phyloP scores from a whole-genome alignment of 2,888 invertebrate genomes.

The Sturmia bella region DNA sequence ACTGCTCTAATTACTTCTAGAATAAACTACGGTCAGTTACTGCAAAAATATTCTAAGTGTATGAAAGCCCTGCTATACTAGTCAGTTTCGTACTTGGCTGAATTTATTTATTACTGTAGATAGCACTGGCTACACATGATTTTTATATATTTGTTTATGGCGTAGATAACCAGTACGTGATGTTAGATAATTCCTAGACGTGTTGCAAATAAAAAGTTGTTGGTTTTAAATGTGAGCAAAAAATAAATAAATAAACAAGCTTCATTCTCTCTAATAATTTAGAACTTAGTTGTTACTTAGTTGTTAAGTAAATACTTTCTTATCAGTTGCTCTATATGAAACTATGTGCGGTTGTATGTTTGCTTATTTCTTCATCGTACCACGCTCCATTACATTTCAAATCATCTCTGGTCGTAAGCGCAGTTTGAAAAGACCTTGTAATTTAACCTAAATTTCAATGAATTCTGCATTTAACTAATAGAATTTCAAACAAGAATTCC shows the following conservation, averaged over 20 bases:
- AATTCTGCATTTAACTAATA: constrained; percentile 21
- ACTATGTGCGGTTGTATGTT: not conserved
- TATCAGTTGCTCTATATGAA: constrained; percentile 18
- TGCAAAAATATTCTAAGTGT: no score
- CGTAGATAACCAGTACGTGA: constrained; percentile 30
- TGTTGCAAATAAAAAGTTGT: constrained; percentile 44
- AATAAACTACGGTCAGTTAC: no score
- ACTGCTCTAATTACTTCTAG: no score
- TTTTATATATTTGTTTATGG: constrained; percentile 24
- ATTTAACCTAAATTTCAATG: constrained; percentile 58
- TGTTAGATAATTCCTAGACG: constrained; percentile 35
- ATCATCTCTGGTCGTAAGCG: constrained; percentile 31
- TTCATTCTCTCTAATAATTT: constrained; percentile 19
- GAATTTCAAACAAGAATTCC: constrained; percentile 44
- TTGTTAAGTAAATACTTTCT: no score
- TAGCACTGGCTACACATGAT: not conserved
- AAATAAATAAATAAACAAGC: not conserved
- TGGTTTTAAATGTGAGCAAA: not conserved
- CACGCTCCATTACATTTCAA: constrained; percentile 46
- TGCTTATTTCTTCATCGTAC: constrained; percentile 18
- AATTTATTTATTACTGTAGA: constrained; percentile 15
- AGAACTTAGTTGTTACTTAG: constrained; percentile 1
- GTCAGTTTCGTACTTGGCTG: no score
- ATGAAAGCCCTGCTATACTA: no score
- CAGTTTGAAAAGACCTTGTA: constrained; percentile 45